phyloP scores from a whole-genome alignment of 2,113 vertebrate genomes.

The Serilophus lunatus region DNA sequence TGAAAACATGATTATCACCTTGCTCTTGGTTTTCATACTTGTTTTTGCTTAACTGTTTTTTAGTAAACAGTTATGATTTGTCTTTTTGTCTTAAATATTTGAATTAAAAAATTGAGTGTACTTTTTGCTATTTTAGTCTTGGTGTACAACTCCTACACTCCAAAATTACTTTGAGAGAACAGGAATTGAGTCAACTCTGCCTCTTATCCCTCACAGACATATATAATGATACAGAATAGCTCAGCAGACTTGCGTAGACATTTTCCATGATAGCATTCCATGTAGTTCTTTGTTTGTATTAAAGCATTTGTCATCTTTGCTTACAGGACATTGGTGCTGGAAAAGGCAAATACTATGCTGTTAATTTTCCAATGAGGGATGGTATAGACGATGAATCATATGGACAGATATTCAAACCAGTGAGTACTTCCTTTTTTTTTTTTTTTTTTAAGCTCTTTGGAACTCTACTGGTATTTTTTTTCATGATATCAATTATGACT shows the following conservation, averaged over 20 bases:
- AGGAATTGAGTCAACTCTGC: not conserved
- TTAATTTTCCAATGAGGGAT: slow-evolving; percentile 86
- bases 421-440: slow-evolving; percentile 63
- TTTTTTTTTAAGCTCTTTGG: not conserved
- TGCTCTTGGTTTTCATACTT: not conserved
- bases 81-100: not conserved
- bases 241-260: not conserved
- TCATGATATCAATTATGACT: not conserved
- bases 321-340: slow-evolving; percentile 89
- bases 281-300: not conserved
- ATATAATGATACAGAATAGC: not conserved
- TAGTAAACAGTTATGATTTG: not conserved
- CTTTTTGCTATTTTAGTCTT: not conserved
- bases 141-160: not conserved
- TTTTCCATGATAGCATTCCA: not conserved
- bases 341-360: slow-evolving; percentile 88
- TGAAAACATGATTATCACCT: not conserved
- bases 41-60: not conserved
- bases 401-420: slow-evolving; percentile 84
- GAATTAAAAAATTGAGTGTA: not conserved
- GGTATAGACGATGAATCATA: slow-evolving; percentile 86
- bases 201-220: not conserved
- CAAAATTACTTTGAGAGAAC: not conserved
- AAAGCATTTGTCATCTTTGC: not conserved
- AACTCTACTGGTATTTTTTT: not conserved